These are phyloP conservation scores for Leptodactylus fallax DNA, from an alignment of 2,797 vertebrate genomes.

Conservation along the genomic window DNA sequence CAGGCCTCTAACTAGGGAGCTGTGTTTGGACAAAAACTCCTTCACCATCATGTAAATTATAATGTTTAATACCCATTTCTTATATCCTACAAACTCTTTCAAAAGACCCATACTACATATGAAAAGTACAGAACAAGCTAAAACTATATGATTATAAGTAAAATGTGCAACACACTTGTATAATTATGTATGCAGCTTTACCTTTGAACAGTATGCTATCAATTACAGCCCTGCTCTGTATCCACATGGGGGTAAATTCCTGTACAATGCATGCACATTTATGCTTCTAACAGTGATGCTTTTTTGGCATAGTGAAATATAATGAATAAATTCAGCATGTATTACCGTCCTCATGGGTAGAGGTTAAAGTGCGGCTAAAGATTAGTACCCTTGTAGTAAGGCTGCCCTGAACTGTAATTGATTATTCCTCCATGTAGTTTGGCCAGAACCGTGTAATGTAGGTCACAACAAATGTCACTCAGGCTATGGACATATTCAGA, in stretches of 20 bases:
- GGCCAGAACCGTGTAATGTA: constrained; percentile 41
- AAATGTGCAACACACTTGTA: background rate
- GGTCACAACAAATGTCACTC: constrained; percentile 43
- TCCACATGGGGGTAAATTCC: background rate
- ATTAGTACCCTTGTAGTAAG: constrained; percentile 12
- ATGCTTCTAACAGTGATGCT: background rate
- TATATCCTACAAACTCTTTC: background rate
- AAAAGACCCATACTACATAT: background rate
- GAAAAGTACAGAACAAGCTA: no score
- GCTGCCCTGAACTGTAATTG: constrained; percentile 20
- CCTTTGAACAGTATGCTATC: background rate
- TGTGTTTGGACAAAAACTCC: no score
- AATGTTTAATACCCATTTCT: background rate
- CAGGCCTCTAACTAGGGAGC: background rate
- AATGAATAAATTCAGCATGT: background rate
- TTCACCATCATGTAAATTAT: background rate
- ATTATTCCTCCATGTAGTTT: constrained; percentile 34
- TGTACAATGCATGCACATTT: background rate
- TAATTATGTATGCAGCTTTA: background rate
- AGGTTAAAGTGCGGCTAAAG: background rate
- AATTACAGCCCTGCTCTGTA: background rate
- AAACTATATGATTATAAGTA: background rate
- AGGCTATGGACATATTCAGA: constrained; percentile 10
- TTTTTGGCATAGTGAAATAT: background rate
- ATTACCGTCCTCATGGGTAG: background rate